A percentile compares a stretch with the other conserved stretches of the same genome.
Conservation (phyloP, 1,140 invertebrate species). For the Euura lappo region DNA sequence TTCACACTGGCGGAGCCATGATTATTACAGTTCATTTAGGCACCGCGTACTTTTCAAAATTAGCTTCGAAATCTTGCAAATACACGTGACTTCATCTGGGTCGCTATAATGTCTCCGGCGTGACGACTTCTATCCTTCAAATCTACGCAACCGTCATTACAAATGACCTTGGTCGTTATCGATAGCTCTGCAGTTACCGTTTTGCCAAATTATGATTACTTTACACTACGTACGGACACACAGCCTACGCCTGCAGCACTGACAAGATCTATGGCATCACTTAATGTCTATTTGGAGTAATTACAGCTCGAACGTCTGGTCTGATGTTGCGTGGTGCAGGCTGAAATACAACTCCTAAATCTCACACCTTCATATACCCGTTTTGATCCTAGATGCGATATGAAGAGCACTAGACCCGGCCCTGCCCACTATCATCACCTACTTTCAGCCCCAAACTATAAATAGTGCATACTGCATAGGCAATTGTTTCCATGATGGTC, state of each 20-base stretch:
- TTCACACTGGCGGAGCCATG: too few species aligned
- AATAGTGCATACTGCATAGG: neutral
- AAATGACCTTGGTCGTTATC: neutral
- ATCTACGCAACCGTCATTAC: neutral
- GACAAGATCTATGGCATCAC: constrained; percentile 3
- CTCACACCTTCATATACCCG: neutral
- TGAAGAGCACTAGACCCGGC: neutral
- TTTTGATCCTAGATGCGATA: neutral
- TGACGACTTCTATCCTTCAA: neutral
- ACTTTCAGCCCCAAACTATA: neutral
- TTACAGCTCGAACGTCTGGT: neutral
- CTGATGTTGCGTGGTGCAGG: neutral
- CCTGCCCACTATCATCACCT: neutral
- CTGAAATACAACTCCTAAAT: neutral
- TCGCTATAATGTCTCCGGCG: too few species aligned
- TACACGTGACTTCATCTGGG: too few species aligned
- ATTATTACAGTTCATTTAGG: too few species aligned
- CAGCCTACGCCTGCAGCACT: neutral
- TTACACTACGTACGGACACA: neutral
- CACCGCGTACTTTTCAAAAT: too few species aligned
- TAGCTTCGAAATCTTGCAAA: too few species aligned
- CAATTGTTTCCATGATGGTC: neutral
- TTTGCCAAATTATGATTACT: constrained; percentile 1
- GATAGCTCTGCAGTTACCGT: neutral
- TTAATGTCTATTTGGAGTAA: neutral